Conservation (phyloP, 2,888 invertebrate species). For the Platynereis dumerilii region DNA sequence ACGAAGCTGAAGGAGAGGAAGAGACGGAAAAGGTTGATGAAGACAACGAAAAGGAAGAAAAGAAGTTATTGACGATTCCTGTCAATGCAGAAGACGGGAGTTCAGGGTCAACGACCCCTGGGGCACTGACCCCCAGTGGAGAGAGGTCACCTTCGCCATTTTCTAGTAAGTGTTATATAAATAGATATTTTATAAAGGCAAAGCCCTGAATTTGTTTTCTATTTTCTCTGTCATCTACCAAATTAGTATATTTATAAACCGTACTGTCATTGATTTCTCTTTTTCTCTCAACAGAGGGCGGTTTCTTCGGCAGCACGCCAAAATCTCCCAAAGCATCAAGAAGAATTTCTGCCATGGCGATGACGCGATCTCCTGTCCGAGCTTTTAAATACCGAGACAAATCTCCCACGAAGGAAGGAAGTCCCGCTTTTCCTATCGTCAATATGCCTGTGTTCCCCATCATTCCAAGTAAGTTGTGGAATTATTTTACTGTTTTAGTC, state of each 20-base stretch:
- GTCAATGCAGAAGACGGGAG: slow-evolving; percentile 26
- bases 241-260: too few relatives aligned
- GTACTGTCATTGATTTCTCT: too few relatives aligned
- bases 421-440: slow-evolving; percentile 33
- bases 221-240: too few relatives aligned
- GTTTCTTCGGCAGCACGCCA: background rate
- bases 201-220: too few relatives aligned
- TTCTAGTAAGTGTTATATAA: too few relatives aligned
- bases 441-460: slow-evolving; percentile 34
- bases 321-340: slow-evolving; percentile 71
- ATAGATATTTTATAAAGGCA: too few relatives aligned
- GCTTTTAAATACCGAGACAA: slow-evolving; percentile 14
- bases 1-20: background rate
- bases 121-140: slow-evolving; percentile 16
- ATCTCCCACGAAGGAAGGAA: slow-evolving; percentile 24
- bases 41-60: background rate
- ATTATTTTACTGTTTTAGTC: background rate
- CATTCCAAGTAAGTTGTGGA: slow-evolving; percentile 34
- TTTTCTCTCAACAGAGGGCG: too few relatives aligned
- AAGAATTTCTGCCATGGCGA: slow-evolving; percentile 81
- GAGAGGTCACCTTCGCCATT: background rate
- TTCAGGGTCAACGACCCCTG: slow-evolving; percentile 30
- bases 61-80: too few relatives aligned
- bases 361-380: slow-evolving; percentile 7
- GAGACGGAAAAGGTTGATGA: slow-evolving; percentile 1